Conservation (phyloP, 2,797 vertebrate genomes). For the Adrianichthys oophorus region DNA sequence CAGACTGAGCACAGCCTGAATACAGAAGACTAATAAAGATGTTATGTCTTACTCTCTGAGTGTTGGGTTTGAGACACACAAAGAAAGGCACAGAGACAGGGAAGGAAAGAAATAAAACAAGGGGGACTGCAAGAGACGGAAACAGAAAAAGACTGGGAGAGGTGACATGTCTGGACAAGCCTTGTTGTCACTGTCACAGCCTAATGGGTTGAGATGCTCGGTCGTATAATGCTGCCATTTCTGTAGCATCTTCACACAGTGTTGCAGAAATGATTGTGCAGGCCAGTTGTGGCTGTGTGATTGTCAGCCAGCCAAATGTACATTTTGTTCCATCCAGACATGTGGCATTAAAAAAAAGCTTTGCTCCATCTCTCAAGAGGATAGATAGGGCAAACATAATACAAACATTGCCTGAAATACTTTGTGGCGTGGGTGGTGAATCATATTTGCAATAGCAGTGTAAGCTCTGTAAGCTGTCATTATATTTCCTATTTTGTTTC, state of each 20-base stretch:
- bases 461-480: conserved; percentile 4
- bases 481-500: conserved; percentile 4
- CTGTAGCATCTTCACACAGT: conserved; percentile 30
- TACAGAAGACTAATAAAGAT: conserved; percentile 71
- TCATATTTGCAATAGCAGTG: conserved; percentile 5
- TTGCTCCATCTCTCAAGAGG: conserved; percentile 13
- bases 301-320: conserved; percentile 47
- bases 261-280: conserved; percentile 29
- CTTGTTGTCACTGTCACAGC: conserved; percentile 64
- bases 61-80: conserved; percentile 17
- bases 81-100: conserved; percentile 13
- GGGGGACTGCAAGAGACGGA: conserved; percentile 22
- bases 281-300: conserved; percentile 35
- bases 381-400: conserved; percentile 13
- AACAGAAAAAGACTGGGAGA: conserved; percentile 36
- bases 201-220: conserved; percentile 56
- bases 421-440: not conserved
- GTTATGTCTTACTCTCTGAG: conserved; percentile 37
- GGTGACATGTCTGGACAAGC: conserved; percentile 61
- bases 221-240: conserved; percentile 47
- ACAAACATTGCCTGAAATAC: not conserved
- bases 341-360: conserved; percentile 28
- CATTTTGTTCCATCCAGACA: conserved; percentile 42
- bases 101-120: conserved; percentile 18
- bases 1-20: conserved; percentile 59